Evolutionary conservation across 2,797 vertebrate genomes (phyloP).

Genomic region (Triplophysa bombifrons): DNA sequence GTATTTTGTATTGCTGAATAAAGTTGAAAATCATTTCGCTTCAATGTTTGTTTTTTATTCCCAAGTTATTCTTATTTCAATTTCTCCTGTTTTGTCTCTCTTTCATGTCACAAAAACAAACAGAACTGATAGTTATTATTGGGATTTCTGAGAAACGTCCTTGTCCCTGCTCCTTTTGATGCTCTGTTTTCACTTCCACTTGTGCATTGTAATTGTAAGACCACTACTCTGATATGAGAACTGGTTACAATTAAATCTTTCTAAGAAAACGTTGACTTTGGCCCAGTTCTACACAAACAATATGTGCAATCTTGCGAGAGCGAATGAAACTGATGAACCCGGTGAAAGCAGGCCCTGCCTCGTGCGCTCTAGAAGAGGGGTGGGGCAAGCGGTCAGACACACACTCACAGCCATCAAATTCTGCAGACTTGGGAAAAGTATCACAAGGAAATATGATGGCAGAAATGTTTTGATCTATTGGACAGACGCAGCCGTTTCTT

Average conservation of each 20-base stretch:
- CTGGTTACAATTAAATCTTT: constrained; percentile 59
- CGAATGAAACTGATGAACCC: constrained; percentile 65
- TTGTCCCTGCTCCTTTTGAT: constrained; percentile 53
- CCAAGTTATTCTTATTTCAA: constrained; percentile 20
- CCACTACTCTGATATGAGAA: constrained; percentile 58
- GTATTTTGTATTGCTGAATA: constrained; percentile 76
- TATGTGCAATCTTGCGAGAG: constrained; percentile 50
- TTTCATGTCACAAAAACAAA: constrained; percentile 26
- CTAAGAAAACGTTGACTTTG: constrained; percentile 64
- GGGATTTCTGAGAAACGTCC: constrained; percentile 34
- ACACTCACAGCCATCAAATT: constrained; percentile 38
- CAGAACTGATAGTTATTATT: constrained; percentile 57
- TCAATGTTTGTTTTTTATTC: constrained; percentile 45
- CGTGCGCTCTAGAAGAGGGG: constrained; percentile 14
- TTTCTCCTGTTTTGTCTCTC: constrained; percentile 25
- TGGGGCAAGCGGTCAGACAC: constrained; percentile 30
- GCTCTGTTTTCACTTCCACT: constrained; percentile 58
- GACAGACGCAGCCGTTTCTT: constrained; percentile 61
- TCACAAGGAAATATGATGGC: constrained; percentile 57
- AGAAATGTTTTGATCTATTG: constrained; percentile 64
- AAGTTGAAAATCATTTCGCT: constrained; percentile 59
- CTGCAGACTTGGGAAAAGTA: constrained; percentile 48
- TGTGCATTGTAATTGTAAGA: constrained; percentile 52
- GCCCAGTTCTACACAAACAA: constrained; percentile 55
- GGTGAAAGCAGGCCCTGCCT: constrained; percentile 33